Conservation (phyloP, 2,113 vertebrate genomes). For the Asarcornis scutulata region DNA sequence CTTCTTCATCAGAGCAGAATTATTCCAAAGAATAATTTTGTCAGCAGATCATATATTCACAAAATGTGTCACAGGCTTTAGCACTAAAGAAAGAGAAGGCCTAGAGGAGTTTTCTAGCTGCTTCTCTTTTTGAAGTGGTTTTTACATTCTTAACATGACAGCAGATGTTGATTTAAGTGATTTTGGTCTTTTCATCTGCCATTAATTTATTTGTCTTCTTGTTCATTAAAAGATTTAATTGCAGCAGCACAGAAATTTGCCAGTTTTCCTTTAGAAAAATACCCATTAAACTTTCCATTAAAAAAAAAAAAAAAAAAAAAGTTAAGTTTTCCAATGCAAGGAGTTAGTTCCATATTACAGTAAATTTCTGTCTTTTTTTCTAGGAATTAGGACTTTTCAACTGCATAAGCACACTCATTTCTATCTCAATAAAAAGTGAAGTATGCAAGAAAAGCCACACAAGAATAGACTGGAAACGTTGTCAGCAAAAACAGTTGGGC, state of each 20-base stretch:
- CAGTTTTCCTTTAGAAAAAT: neutral
- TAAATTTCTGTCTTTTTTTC: neutral
- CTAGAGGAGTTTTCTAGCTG: neutral
- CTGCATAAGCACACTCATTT: fast-evolving
- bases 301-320: neutral
- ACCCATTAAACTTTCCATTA: neutral
- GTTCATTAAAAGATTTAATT: neutral
- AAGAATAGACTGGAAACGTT: neutral
- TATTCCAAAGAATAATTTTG: neutral
- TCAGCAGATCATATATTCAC: neutral
- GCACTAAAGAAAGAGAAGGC: neutral
- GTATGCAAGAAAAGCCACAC: neutral
- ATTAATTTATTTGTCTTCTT: slow-evolving; percentile 18
- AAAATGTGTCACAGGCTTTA: neutral
- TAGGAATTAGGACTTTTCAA: neutral
- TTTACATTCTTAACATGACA: neutral
- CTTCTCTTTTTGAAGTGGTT: slow-evolving; percentile 3
- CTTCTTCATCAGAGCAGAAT: neutral
- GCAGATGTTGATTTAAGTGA: neutral
- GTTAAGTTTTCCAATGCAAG: neutral
- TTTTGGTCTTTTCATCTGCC: slow-evolving; percentile 16
- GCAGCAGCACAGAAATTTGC: neutral
- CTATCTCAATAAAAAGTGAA: neutral
- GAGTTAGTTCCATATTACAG: neutral
- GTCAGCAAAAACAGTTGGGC: neutral